Evolutionary conservation across 2,113 vertebrate genomes (phyloP), one percentile per base, ranked within the genome.

Genomic region (Morphnarchus princeps): DNA sequence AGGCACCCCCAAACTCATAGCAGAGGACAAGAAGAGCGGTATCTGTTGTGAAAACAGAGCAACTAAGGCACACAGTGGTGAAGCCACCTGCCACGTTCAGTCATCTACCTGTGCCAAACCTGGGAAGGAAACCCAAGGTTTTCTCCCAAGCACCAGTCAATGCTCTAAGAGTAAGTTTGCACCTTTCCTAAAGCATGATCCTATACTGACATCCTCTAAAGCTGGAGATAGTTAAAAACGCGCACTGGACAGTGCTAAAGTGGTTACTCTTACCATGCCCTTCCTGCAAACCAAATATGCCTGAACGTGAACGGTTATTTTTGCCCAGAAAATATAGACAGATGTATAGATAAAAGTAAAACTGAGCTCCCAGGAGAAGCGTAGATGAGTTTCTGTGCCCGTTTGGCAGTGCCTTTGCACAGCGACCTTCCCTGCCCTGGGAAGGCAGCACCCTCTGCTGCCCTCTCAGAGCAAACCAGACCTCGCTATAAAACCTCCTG

Each of bases 371-470:
- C 14, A 7, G 42, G 13, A 71, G 70, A 9, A 25, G 20, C 6
- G 4, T 11, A 17, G 77, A 16, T 15, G 24, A 19, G 21, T 13
- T 2, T 31, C 3, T 36, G 21, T 0, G 17, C 34, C 3, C 9
- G 19, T 6, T 19, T 4, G 9, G 24, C 38, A 34, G 29, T 0
- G 70, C 40, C 36, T 24, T 7, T 26, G 29, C 34, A 3, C 11
- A 40, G 79, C 8, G 11, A 17, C 40, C 34, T 10, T 18, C 76
- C 76, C 45, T 61, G 40, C 65, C 83, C 87, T 13, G 92, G 81
- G 78, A 2, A 81, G 32, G 92, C 90, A 93, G 94, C 92, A 54
- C 87, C 95, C 94, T 94, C 96, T 95, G 92, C 92, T 54, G 95
- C 87, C 87, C 50, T 50, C 71, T 42, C 43, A 7, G 22, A 57